Evolutionary conservation across 1,140 invertebrate species (phyloP).

Genomic region (Solenopsis fugax): DNA sequence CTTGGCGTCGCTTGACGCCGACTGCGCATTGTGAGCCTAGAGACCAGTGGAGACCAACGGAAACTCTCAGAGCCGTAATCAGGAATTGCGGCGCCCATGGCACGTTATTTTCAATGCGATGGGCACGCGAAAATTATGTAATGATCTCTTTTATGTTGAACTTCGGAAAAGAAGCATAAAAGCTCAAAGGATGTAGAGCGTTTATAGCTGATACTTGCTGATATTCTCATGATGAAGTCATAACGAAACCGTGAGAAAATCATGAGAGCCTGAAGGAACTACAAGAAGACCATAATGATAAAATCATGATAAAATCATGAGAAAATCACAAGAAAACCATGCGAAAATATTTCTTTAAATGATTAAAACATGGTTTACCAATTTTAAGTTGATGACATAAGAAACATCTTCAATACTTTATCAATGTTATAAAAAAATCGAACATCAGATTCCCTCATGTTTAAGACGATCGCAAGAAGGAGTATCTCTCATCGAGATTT

Average conservation of each 20-base stretch:
- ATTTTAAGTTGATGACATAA: not conserved
- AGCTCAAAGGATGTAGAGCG: not conserved
- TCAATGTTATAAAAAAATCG: not conserved
- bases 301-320: not conserved
- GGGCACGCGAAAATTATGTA: not conserved
- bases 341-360: not conserved
- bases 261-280: not conserved
- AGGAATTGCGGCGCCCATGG: slow-evolving; percentile 17
- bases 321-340: not conserved
- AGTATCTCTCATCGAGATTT: not conserved
- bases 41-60: not conserved
- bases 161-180: not conserved
- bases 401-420: not conserved
- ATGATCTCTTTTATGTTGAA: not conserved
- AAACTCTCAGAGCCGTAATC: slow-evolving; percentile 31
- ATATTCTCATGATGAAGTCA: not conserved
- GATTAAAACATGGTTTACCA: not conserved
- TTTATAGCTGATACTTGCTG: not conserved
- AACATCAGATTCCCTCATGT: not conserved
- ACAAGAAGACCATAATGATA: not conserved
- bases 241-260: not conserved
- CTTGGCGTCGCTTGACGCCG: slow-evolving; percentile 30
- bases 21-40: slow-evolving; percentile 15
- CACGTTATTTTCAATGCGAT: not conserved
- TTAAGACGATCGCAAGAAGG: not conserved